Percentiles rank a stretch among this genome's conserved stretches.
Evolutionary conservation across 2,888 invertebrate genomes (phyloP).

Genomic region (Andricus quercusramuli): DNA sequence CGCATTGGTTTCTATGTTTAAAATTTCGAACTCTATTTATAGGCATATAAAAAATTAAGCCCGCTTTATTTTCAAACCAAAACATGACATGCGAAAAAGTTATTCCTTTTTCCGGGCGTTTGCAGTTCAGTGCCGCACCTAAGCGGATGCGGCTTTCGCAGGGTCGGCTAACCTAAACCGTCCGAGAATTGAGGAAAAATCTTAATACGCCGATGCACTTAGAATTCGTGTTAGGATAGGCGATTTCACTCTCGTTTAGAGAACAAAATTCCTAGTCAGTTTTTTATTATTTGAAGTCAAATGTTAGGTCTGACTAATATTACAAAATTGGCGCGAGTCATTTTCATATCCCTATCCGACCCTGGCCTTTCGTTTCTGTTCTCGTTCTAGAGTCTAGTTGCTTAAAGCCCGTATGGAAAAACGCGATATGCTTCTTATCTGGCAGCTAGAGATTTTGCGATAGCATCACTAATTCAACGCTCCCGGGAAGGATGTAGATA

Average conservation of each 20-base stretch:
- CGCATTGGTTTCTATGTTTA: neutral
- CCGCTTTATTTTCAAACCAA: neutral
- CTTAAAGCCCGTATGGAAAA: constrained; percentile 2
- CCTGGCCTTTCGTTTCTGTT: constrained; percentile 2
- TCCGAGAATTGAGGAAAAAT: neutral
- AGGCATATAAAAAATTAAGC: neutral
- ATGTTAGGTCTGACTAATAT: neutral
- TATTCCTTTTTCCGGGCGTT: neutral
- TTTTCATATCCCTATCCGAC: neutral
- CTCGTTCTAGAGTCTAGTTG: neutral
- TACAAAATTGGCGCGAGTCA: neutral
- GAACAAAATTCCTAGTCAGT: neutral
- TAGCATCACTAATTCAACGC: constrained; percentile 1
- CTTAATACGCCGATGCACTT: neutral
- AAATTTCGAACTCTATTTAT: neutral
- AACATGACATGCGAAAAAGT: neutral
- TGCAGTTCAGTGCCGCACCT: neutral
- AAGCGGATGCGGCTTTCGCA: neutral
- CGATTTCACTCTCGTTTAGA: neutral
- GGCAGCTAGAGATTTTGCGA: neutral
- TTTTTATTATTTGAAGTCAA: neutral
- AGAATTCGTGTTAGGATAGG: neutral
- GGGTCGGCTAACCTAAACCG: neutral
- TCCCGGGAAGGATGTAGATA: neutral
- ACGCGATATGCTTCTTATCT: neutral